Evolutionary conservation across 2,797 vertebrate species (phyloP).

Genomic region (Sarcophilus harrisii): DNA sequence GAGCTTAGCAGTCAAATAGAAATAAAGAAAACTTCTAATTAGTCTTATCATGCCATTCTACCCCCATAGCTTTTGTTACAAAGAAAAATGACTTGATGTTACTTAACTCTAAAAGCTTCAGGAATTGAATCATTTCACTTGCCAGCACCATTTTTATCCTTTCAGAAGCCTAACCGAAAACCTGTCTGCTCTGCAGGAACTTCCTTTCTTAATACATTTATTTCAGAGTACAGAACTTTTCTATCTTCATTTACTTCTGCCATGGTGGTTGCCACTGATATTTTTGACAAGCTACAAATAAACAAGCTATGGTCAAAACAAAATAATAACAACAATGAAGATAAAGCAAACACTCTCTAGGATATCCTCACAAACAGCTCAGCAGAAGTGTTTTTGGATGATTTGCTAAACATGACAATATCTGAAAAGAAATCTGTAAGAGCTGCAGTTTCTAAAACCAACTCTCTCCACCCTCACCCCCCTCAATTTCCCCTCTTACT

Average conservation of each 20-base stretch:
- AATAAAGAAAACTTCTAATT: constrained; percentile 8
- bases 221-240: constrained; percentile 64
- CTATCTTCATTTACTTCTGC: constrained; percentile 60
- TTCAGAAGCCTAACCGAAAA: constrained; percentile 65
- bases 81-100: not conserved
- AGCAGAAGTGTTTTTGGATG: constrained; percentile 15
- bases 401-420: constrained; percentile 38
- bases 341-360: constrained; percentile 31
- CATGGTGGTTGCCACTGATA: constrained; percentile 43
- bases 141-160: constrained; percentile 44
- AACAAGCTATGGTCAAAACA: constrained; percentile 39
- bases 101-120: constrained; percentile 25
- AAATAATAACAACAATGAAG: constrained; percentile 12
- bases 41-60: not conserved
- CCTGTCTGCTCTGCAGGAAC: constrained; percentile 58
- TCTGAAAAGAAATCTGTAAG: constrained; percentile 46
- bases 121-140: constrained; percentile 64
- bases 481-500: not conserved
- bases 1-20: constrained; percentile 3
- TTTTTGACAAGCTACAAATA: constrained; percentile 55
- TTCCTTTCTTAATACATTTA: constrained; percentile 59
- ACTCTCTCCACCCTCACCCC: rapidly evolving
- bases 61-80: not conserved
- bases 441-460: not conserved
- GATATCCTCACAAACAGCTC: not conserved